Conservation (phyloP, 2,888 invertebrate genomes). For the Tricholauxania praeusta region DNA sequence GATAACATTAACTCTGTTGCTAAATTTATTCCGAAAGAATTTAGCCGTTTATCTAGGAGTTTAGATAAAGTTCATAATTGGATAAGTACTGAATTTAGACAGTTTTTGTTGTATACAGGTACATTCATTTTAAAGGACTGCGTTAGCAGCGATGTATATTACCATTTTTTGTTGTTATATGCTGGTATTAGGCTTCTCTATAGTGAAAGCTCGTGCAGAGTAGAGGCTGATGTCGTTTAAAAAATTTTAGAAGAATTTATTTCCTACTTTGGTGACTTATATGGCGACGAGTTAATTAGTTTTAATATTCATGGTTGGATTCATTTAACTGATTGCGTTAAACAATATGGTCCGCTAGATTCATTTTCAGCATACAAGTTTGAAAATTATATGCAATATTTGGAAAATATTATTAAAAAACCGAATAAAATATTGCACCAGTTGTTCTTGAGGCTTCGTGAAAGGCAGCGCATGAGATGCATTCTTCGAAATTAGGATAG, state of each 20-base stretch:
- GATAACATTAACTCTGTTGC: too few relatives aligned
- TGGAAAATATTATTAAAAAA: too few relatives aligned
- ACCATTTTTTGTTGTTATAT: conserved; percentile 35
- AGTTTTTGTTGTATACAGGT: conserved; percentile 36
- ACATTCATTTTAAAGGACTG: conserved; percentile 25
- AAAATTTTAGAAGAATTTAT: not conserved
- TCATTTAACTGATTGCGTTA: too few relatives aligned
- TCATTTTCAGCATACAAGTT: too few relatives aligned
- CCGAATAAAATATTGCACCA: too few relatives aligned
- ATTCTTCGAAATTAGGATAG: too few relatives aligned
- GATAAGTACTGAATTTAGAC: conserved; percentile 24
- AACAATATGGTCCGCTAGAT: too few relatives aligned
- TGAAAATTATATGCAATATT: too few relatives aligned
- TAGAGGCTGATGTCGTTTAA: not conserved
- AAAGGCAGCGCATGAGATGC: too few relatives aligned
- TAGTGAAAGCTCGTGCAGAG: not conserved
- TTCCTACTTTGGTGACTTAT: not conserved
- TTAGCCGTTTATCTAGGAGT: too few relatives aligned
- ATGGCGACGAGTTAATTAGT: not conserved
- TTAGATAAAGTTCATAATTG: not conserved
- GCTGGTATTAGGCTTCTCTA: not conserved
- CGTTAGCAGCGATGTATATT: conserved; percentile 34
- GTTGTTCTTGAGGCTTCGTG: too few relatives aligned
- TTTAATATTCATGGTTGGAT: not conserved
- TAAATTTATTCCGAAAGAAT: too few relatives aligned